A percentile compares a stretch with the other conserved stretches of the same genome.
These are phyloP conservation scores for Smutsia temminckii DNA, from an alignment of 2,797 vertebrate genomes.

Conservation along the genomic window DNA sequence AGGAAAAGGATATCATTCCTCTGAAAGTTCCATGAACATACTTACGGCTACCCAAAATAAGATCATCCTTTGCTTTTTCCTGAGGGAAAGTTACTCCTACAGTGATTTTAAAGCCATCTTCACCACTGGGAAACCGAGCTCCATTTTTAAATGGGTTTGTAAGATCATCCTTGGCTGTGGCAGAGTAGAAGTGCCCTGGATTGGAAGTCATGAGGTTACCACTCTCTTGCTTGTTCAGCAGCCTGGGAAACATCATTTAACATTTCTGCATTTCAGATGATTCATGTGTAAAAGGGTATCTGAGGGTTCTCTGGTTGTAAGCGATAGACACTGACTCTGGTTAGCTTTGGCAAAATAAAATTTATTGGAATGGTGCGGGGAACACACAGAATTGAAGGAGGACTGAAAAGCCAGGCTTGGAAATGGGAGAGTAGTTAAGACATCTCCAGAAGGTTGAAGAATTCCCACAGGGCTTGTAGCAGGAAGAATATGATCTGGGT, in stretches of 20 bases:
- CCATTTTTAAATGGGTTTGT: neutral
- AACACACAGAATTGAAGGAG: neutral
- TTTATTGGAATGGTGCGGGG: neutral
- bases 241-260: neutral
- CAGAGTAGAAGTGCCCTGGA: neutral
- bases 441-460: neutral
- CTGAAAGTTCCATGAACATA: neutral
- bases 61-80: neutral
- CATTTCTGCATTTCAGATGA: neutral
- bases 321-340: neutral
- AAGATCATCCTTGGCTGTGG: neutral
- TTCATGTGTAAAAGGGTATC: neutral
- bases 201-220: neutral
- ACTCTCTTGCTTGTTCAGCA: neutral
- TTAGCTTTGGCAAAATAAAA: neutral
- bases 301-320: neutral
- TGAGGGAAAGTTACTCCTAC: neutral
- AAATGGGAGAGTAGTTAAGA: neutral
- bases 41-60: neutral
- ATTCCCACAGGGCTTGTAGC: neutral
- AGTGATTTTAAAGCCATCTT: slow-evolving; percentile 12
- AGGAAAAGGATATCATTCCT: neutral
- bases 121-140: neutral
- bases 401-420: neutral
- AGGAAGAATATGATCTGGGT: neutral